Base-by-base conservation (phyloP, 1,140 invertebrate genomes). In the Chelonus insularis region DNA sequence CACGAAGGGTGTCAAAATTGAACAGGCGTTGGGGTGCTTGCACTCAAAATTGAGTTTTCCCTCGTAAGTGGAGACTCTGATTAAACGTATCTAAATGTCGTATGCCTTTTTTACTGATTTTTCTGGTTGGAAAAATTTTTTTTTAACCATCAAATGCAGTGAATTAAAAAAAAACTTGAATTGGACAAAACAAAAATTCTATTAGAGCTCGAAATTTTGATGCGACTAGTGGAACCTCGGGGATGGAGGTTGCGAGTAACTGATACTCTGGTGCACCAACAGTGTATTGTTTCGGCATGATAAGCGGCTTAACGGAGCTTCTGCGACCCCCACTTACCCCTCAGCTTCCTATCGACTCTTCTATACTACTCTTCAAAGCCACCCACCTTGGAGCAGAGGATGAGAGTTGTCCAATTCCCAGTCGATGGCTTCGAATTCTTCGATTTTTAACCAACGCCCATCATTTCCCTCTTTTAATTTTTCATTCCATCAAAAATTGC, bases 211-310 rank as follows among this genome's bases (percentile, higher is more conserved):
- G 66, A 70, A 75, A 76, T 72, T 73, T 74, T 74, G 72, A 73
- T 75, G 73, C 68, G 68, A 73, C 73, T 70, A 68, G 64, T 47
- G 39, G 16, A 32, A n/a, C 25, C 14, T 20, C 9, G 20, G 29
- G 37, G 25, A 39, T 37, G 56, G 34, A 16, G 23, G 51, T 48
- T 6, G 39, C 57, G 32, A 9, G 50, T 29, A 70, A 79, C 73
- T 78, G 79, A 80, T 80, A 79, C 78, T 29, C 25, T 80, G 78
- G 76, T 80, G 77, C 78, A 81, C 77, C 78, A 69, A 80, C 74
- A 79, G 74, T 80, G 77, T 80, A 80, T 82, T 80, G 79, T 80
- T 82, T 80, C 77, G 78, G 77, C 76, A 80, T 80, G 79, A 82
- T 82, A 82, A 82, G 79, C 79, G 76, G 78, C 79, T 82, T 80